phyloP scores from a whole-genome alignment of 2,797 vertebrate species.

The Malacoctenus gilli region DNA sequence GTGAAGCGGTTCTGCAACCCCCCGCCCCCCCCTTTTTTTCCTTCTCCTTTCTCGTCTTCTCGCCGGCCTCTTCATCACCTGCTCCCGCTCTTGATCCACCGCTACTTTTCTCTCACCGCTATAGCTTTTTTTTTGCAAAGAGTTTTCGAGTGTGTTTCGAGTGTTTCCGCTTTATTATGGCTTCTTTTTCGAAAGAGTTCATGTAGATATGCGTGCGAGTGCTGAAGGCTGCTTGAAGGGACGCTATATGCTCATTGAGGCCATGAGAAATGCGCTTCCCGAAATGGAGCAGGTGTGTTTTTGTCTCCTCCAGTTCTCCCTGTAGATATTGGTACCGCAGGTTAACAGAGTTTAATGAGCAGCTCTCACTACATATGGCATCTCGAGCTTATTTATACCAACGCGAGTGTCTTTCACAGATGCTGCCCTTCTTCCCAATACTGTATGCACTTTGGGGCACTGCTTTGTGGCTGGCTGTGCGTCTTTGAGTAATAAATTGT shows the following conservation, averaged over 20 bases:
- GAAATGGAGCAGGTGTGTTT: constrained; percentile 69
- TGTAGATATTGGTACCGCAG: constrained; percentile 66
- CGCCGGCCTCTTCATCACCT: constrained; percentile 33
- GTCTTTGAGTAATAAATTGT: constrained; percentile 12
- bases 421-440: constrained; percentile 19
- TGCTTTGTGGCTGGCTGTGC: constrained; percentile 20
- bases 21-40: constrained; percentile 10
- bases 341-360: constrained; percentile 77
- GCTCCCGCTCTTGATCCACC: constrained; percentile 16
- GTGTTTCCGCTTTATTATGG: constrained; percentile 31
- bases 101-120: constrained; percentile 1
- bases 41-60: constrained; percentile 11
- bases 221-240: constrained; percentile 47
- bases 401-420: constrained; percentile 35
- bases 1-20: constrained; percentile 6
- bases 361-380: constrained; percentile 47
- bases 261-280: constrained; percentile 47
- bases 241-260: constrained; percentile 52
- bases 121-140: constrained; percentile 3
- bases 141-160: constrained; percentile 5
- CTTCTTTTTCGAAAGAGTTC: constrained; percentile 11
- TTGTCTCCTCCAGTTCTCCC: constrained; percentile 54
- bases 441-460: constrained; percentile 11
- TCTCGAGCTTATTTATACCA: constrained; percentile 58
- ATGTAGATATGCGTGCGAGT: constrained; percentile 12